Percentiles rank a stretch among this genome's conserved stretches.
Conservation (phyloP, 2,113 vertebrate species). For the Cephalopholis sonnerati region DNA sequence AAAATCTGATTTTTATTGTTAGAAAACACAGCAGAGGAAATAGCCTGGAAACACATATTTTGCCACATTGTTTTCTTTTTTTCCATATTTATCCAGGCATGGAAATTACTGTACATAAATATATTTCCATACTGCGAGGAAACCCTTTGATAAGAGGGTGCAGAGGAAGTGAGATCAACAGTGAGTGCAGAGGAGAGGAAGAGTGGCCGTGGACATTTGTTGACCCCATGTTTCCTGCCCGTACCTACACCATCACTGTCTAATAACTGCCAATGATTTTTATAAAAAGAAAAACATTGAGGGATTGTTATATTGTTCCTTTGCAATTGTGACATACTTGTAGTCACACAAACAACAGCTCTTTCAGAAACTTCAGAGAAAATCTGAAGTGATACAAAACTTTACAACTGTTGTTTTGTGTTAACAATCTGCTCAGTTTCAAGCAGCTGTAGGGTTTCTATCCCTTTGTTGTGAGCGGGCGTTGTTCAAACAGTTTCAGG, state of each 20-base stretch:
- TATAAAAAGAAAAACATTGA: background rate
- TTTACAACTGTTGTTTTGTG: background rate
- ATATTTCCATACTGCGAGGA: too few relatives aligned
- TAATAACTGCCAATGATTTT: background rate
- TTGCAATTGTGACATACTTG: background rate
- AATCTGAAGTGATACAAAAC: background rate
- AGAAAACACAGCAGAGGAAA: too few relatives aligned
- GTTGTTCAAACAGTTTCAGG: conserved; percentile 12
- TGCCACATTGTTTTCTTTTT: too few relatives aligned
- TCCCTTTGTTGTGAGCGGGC: background rate
- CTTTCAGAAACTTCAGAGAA: background rate
- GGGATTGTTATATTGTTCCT: background rate
- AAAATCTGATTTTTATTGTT: too few relatives aligned
- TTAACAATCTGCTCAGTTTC: background rate
- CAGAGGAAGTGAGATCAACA: conserved; percentile 1
- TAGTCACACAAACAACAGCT: background rate
- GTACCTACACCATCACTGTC: background rate
- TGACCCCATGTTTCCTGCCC: background rate
- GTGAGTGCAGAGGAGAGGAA: background rate
- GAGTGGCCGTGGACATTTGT: background rate
- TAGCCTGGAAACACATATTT: too few relatives aligned
- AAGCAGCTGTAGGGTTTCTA: conserved; percentile 18
- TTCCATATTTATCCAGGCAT: too few relatives aligned
- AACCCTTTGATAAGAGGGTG: background rate
- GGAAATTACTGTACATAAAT: too few relatives aligned